These are phyloP conservation scores for Megalops cyprinoides DNA, from an alignment of 2,797 vertebrate genomes.

Conservation along the genomic window DNA sequence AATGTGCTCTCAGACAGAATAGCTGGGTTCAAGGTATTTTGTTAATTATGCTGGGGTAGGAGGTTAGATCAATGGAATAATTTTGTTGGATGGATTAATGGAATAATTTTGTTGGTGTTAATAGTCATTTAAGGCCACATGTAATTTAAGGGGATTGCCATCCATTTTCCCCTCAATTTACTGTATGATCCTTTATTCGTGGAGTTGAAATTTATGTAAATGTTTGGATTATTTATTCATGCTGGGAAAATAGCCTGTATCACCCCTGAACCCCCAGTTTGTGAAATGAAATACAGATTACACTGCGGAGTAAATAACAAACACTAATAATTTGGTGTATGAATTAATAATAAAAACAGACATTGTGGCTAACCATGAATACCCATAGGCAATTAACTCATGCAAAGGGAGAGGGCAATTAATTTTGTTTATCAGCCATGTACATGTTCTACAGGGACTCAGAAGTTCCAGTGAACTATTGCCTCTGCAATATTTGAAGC, in stretches of 20 bases:
- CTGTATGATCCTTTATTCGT: conserved; percentile 29
- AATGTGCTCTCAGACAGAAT: neutral
- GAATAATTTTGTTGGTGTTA: neutral
- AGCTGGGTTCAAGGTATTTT: neutral
- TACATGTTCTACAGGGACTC: conserved; percentile 50
- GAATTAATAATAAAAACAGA: conserved; percentile 38
- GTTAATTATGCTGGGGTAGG: neutral
- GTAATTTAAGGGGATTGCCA: neutral
- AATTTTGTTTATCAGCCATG: conserved; percentile 59
- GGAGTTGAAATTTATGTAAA: conserved; percentile 32
- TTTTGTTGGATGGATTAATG: neutral
- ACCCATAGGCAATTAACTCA: conserved; percentile 57
- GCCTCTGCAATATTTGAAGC: conserved; percentile 21
- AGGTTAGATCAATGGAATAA: neutral
- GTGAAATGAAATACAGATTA: conserved; percentile 13
- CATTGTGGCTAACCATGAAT: conserved; percentile 25
- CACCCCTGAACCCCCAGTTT: conserved; percentile 13
- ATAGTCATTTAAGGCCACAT: neutral
- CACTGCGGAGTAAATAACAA: conserved; percentile 13
- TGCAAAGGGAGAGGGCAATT: conserved; percentile 56
- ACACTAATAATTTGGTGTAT: conserved; percentile 27
- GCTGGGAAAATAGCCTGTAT: conserved; percentile 11
- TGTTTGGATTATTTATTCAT: conserved; percentile 36
- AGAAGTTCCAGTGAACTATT: conserved; percentile 36
- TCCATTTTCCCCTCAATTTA: conserved; percentile 2